A percentile compares a stretch with the other conserved stretches of the same genome.
Evolutionary conservation across 2,113 vertebrate species (phyloP).

Genomic region (Okapia johnstoni): DNA sequence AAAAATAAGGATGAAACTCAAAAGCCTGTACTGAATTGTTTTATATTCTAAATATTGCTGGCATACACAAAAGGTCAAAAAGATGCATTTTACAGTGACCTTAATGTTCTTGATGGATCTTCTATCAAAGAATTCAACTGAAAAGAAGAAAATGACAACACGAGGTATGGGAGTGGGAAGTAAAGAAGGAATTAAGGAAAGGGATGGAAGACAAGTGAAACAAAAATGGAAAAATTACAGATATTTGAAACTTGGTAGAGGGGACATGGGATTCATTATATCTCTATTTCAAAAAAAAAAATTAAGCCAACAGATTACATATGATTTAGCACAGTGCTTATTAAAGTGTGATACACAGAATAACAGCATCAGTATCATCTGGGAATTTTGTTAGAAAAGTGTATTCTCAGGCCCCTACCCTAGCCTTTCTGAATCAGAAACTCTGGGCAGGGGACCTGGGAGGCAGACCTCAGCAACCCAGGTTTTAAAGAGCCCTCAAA

Average conservation of each 20-base stretch:
- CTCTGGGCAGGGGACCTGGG: background rate
- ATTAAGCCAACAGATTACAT: background rate
- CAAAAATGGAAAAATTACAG: background rate
- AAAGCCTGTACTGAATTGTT: background rate
- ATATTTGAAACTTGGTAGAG: background rate
- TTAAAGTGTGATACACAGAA: background rate
- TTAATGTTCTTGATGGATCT: slow-evolving; percentile 1
- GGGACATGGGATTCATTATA: background rate
- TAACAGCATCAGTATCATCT: background rate
- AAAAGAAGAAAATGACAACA: background rate
- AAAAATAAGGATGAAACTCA: slow-evolving; percentile 1
- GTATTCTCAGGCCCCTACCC: fast-evolving
- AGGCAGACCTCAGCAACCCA: background rate
- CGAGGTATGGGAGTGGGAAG: background rate
- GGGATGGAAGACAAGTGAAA: background rate
- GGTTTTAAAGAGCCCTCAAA: background rate
- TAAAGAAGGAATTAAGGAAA: background rate
- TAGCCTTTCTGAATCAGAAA: background rate
- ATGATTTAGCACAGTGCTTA: background rate
- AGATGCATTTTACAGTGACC: background rate
- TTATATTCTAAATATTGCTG: background rate
- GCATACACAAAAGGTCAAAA: background rate
- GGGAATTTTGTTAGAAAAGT: background rate
- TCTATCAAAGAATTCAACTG: background rate
- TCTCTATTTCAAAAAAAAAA: background rate